phyloP scores from a whole-genome alignment of 2,113 vertebrate genomes.

The Leucopternis melanops region DNA sequence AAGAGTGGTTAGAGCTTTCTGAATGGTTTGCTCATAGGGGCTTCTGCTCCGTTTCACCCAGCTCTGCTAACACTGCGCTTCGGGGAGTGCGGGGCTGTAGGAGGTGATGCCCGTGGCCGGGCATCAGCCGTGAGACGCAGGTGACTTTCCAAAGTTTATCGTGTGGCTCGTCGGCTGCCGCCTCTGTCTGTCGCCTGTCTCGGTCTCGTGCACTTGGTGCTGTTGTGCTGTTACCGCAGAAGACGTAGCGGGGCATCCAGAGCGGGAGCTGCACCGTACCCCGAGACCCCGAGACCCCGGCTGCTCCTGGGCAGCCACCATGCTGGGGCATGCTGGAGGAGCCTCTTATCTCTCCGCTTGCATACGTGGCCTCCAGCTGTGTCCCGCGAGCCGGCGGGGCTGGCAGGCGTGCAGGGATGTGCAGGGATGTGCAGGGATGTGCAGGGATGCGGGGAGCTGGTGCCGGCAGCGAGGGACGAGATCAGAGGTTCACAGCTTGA shows the following conservation, averaged over 20 bases:
- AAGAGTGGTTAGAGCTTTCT: not conserved
- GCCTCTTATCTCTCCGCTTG: not conserved
- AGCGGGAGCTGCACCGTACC: not conserved
- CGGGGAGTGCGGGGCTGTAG: rapidly evolving
- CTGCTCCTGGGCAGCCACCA: not conserved
- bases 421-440: not conserved
- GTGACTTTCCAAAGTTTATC: not conserved
- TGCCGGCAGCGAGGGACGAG: not conserved
- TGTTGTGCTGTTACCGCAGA: not conserved
- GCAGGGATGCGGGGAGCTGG: not conserved
- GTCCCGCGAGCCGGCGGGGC: not conserved
- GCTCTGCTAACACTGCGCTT: not conserved
- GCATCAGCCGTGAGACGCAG: too few relatives aligned
- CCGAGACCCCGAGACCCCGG: not conserved
- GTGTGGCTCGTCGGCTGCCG: not conserved
- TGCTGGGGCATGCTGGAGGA: not conserved
- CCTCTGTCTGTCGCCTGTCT: not conserved
- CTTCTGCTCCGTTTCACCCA: not conserved
- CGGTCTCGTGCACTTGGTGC: rapidly evolving
- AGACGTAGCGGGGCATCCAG: not conserved
- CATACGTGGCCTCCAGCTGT: not conserved
- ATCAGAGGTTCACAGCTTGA: not conserved
- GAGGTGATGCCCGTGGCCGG: rapidly evolving
- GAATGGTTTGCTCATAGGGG: not conserved
- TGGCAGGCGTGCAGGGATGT: too few relatives aligned